Percentiles rank a stretch among this genome's conserved stretches.
phyloP scores from a whole-genome alignment of 2,797 vertebrate species.

The Enteromius anoplus region DNA sequence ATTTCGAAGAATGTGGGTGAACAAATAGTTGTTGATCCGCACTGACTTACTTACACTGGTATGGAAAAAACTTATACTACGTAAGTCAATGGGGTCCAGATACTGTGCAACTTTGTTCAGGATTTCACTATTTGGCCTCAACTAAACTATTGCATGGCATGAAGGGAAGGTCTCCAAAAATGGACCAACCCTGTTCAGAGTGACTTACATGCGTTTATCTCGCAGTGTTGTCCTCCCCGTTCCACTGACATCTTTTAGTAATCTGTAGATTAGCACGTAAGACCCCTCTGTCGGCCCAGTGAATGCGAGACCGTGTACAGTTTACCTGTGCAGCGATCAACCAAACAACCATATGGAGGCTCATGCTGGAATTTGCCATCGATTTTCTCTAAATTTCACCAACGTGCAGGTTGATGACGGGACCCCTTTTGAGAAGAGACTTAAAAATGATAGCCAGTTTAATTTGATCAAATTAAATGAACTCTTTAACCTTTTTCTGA shows the following conservation, averaged over 20 bases:
- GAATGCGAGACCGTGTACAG: not conserved
- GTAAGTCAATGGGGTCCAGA: not conserved
- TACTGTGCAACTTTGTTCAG: not conserved
- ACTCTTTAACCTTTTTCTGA: not conserved
- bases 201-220: conserved; percentile 6
- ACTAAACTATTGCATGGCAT: not conserved
- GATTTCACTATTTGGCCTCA: not conserved
- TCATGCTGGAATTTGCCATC: not conserved
- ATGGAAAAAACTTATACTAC: not conserved
- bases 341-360: conserved; percentile 27
- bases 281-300: conserved; percentile 6
- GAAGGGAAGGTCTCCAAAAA: not conserved
- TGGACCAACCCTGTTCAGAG: not conserved
- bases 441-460: not conserved
- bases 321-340: conserved; percentile 31
- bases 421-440: not conserved
- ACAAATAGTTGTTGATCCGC: not conserved
- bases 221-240: not conserved
- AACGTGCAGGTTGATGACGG: not conserved
- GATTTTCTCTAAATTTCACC: not conserved
- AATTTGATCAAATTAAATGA: conserved; percentile 2
- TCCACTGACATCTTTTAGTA: conserved; percentile 30
- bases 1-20: not conserved
- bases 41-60: not conserved
- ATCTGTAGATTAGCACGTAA: conserved; percentile 44